Evolutionary conservation across 2,113 vertebrate genomes (phyloP).

Genomic region (Callipepla squamata): DNA sequence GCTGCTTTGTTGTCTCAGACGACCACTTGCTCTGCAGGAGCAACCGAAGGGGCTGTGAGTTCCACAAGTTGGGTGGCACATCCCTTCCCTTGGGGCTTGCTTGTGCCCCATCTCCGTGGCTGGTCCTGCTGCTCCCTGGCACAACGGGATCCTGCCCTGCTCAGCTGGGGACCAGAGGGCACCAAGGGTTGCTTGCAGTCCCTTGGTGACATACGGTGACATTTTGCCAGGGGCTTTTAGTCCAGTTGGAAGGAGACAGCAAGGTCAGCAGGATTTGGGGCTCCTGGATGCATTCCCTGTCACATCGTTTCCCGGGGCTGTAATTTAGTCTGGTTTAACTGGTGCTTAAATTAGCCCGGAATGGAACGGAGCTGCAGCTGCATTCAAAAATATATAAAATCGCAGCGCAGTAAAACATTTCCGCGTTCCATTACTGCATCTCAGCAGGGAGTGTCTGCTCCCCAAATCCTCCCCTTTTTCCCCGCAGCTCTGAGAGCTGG

Average conservation of each 20-base stretch:
- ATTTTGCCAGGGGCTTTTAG: neutral
- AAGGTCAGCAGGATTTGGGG: neutral
- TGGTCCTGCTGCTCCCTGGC: too few relatives aligned
- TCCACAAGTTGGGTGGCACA: neutral
- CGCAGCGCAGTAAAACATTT: conserved; percentile 52
- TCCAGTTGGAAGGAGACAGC: fast-evolving
- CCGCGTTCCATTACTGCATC: conserved; percentile 59
- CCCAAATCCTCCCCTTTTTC: neutral
- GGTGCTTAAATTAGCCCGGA: conserved; percentile 56
- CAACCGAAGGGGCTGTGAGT: neutral
- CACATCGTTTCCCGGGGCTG: neutral
- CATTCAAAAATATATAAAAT: conserved; percentile 21
- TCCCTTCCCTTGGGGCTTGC: neutral
- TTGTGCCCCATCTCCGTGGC: too few relatives aligned
- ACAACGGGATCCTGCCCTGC: neutral
- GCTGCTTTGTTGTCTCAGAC: fast-evolving
- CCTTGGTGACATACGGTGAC: neutral
- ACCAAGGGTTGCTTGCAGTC: neutral
- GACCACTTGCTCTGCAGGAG: neutral
- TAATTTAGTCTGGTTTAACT: conserved; percentile 57
- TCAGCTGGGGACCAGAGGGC: neutral
- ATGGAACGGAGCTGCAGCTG: conserved; percentile 9
- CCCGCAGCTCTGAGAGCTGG: neutral
- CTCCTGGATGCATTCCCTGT: neutral
- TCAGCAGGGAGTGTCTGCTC: conserved; percentile 61